Evolutionary conservation across 2,888 invertebrate species (phyloP), one percentile per base, ranked within the genome.

Genomic region (Agonopterix alstromeriana): DNA sequence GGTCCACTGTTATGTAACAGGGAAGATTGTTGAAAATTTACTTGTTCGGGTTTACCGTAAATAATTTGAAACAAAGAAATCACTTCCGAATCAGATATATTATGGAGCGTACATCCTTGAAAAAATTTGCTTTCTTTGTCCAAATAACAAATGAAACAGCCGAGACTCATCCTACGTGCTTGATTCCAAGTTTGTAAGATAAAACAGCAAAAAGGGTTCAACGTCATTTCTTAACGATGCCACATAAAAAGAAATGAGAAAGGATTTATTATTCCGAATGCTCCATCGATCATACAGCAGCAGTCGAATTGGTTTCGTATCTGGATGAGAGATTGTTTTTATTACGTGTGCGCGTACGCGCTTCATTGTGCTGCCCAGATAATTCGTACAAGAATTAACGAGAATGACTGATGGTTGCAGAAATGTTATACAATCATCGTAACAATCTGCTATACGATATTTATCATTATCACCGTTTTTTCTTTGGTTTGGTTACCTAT

Each of bases 1-100:
- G 41, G 47, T 56, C 52, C 59, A 61, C 47, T 59, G 58, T 61
- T 65, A 65, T 65, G 62, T 53, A 61, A 60, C 53, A 53, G 50
- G 27, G 3, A 27, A 27, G 7, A 27, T 27, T 27, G 27, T 27
- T 27, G 27, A 27, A 27, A 7, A 5, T 10, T 42, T 14, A 8
- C 9, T 14, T 60, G 51, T 60, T 48, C 47, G 1, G 12, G 41
- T 9, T 42, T 27, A 27, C 27, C 27, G 27, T 27, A 7, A 27
- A 27, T 27, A 27, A 27, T 27, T 27, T 27, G 27, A 27, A 27
- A 27, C 27, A 27, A 27, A 27, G 27, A 27, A 27, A 27, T 5
- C 27, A 27, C 27, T 27, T 27, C 27, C 27, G 5, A 27, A 27
- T 27, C 5, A 27, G 27, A 3, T 7, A 27, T 5, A 27, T 27